Evolutionary conservation across 2,113 vertebrate species (phyloP).

Genomic region (Hippocampus guttulatus): DNA sequence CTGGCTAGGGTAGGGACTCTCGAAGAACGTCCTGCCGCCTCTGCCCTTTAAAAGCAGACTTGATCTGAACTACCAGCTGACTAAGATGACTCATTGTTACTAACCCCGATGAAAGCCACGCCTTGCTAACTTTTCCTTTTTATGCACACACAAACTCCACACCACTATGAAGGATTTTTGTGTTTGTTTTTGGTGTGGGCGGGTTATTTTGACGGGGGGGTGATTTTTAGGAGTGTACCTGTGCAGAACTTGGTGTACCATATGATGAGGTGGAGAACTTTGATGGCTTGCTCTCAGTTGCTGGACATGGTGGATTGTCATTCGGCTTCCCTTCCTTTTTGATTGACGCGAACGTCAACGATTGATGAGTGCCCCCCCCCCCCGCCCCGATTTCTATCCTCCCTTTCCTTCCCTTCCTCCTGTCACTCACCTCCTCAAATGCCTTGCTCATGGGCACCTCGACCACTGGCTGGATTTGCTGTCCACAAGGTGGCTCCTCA

Average conservation of each 20-base stretch:
- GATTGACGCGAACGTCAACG: not conserved
- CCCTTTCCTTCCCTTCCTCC: not conserved
- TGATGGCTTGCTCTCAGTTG: constrained; percentile 37
- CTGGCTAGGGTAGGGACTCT: constrained; percentile 84
- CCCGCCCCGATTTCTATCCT: not conserved
- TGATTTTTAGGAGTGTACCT: constrained; percentile 46
- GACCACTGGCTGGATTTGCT: constrained; percentile 27
- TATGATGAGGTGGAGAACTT: constrained; percentile 37
- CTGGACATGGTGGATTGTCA: constrained; percentile 55
- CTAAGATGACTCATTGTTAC: constrained; percentile 71
- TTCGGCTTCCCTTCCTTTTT: constrained; percentile 29
- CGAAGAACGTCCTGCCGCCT: not conserved
- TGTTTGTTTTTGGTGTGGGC: constrained; percentile 27
- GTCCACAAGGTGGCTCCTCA: constrained; percentile 42
- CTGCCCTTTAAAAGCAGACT: not conserved
- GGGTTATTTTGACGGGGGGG: not conserved
- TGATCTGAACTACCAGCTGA: constrained; percentile 28
- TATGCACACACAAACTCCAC: constrained; percentile 32
- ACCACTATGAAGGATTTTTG: constrained; percentile 21
- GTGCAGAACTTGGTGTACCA: constrained; percentile 40
- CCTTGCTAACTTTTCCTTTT: constrained; percentile 32
- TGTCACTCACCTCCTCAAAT: constrained; percentile 9
- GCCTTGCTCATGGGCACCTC: constrained; percentile 39
- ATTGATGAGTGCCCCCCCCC: not conserved
- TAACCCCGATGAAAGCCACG: constrained; percentile 37